Evolutionary conservation across 2,797 vertebrate species (phyloP).

Genomic region (Sebastiscus tertius): DNA sequence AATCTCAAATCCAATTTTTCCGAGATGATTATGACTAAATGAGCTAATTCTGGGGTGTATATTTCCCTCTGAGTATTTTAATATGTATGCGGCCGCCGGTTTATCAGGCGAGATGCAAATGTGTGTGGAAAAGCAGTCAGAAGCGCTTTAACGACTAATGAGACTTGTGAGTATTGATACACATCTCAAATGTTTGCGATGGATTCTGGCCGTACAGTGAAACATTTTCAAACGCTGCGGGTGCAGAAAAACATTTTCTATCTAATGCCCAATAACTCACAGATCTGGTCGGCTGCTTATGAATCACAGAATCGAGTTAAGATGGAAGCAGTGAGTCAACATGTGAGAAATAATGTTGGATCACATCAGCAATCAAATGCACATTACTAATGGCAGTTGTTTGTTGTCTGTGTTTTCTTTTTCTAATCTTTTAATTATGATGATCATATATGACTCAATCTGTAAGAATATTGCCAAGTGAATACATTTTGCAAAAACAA

Average conservation of each 20-base stretch:
- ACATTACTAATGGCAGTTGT: not conserved
- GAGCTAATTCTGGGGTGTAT: conserved; percentile 13
- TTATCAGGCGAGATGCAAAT: conserved; percentile 41
- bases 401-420: not conserved
- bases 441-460: not conserved
- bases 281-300: conserved; percentile 19
- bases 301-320: conserved; percentile 25
- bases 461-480: not conserved
- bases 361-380: conserved; percentile 34
- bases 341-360: conserved; percentile 24
- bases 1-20: conserved; percentile 22
- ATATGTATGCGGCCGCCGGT: conserved; percentile 22
- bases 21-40: conserved; percentile 25
- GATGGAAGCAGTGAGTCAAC: conserved; percentile 40
- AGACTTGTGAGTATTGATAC: conserved; percentile 36
- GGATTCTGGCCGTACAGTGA: conserved; percentile 16
- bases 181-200: conserved; percentile 34
- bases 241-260: conserved; percentile 12
- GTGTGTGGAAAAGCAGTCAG: conserved; percentile 19
- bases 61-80: conserved; percentile 3
- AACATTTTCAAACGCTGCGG: conserved; percentile 8
- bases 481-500: not conserved
- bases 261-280: conserved; percentile 22
- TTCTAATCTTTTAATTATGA: not conserved
- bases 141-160: conserved; percentile 42